phyloP scores from a whole-genome alignment of 2,797 vertebrate genomes.

The Delichon dasypus region DNA sequence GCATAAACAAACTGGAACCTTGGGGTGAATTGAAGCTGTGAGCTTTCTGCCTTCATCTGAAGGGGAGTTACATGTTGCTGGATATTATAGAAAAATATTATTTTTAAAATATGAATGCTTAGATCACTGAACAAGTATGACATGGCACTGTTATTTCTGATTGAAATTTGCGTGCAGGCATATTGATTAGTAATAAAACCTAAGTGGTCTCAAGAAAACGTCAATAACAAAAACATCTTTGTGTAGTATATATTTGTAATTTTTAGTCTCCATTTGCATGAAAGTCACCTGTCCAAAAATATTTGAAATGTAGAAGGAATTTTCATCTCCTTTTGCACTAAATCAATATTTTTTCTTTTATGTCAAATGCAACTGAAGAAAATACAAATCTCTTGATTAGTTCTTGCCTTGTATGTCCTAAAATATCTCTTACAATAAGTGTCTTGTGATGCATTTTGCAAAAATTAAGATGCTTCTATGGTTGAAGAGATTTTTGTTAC shows the following conservation, averaged over 20 bases:
- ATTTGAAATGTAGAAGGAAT: background rate
- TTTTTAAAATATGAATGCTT: background rate
- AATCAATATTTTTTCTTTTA: background rate
- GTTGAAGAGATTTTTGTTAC: background rate
- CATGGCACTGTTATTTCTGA: background rate
- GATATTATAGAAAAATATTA: background rate
- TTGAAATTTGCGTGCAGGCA: conserved; percentile 1
- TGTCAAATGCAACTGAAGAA: background rate
- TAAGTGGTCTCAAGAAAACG: conserved; percentile 2
- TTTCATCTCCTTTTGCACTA: background rate
- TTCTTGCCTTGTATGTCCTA: background rate
- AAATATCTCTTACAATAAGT: background rate
- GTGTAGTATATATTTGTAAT: background rate
- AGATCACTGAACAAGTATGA: background rate
- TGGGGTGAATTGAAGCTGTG: background rate
- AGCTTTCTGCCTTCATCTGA: background rate
- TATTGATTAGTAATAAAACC: conserved; percentile 15
- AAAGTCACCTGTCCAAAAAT: background rate
- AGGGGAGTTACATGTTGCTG: background rate
- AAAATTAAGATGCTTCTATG: background rate
- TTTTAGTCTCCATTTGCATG: background rate
- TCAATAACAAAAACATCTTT: background rate
- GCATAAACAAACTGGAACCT: background rate
- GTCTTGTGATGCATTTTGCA: background rate
- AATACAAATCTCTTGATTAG: background rate